phyloP scores from a whole-genome alignment of 2,113 vertebrate genomes.

The Scopus umbretta region DNA sequence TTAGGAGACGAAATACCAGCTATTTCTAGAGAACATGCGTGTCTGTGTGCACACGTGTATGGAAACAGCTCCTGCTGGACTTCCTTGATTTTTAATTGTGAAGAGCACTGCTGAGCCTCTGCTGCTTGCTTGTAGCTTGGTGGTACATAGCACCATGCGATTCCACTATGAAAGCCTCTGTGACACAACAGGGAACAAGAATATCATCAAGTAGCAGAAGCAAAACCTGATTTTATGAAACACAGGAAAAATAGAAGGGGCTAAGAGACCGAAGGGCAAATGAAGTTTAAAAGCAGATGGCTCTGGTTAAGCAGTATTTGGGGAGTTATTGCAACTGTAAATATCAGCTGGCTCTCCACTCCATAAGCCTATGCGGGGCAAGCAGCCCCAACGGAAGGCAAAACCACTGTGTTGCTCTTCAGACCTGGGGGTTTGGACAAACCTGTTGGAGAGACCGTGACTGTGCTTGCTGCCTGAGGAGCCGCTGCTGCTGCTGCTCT shows the following conservation, averaged over 20 bases:
- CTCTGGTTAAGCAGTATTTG: not conserved
- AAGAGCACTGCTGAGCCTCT: not conserved
- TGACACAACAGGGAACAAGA: not conserved
- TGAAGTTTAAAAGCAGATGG: not conserved
- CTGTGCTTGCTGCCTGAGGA: constrained; percentile 69
- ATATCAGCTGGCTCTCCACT: not conserved
- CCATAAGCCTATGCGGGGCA: not conserved
- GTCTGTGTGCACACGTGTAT: fast-evolving
- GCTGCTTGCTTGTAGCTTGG: not conserved
- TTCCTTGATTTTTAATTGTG: not conserved
- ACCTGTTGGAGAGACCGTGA: constrained; percentile 66
- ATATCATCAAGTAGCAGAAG: not conserved
- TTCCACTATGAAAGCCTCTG: not conserved
- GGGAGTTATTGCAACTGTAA: not conserved
- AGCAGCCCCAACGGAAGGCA: not conserved
- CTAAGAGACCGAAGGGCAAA: not conserved
- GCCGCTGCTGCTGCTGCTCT: constrained; percentile 67
- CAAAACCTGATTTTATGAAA: not conserved
- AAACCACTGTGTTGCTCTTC: not conserved
- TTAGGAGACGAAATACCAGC: not conserved
- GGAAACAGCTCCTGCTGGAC: not conserved
- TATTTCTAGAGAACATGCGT: not conserved
- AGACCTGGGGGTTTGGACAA: not conserved
- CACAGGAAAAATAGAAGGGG: not conserved
- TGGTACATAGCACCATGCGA: not conserved